Base-by-base conservation (phyloP, 2,888 invertebrate species). In the Caenorhabditis panamensis region DNA sequence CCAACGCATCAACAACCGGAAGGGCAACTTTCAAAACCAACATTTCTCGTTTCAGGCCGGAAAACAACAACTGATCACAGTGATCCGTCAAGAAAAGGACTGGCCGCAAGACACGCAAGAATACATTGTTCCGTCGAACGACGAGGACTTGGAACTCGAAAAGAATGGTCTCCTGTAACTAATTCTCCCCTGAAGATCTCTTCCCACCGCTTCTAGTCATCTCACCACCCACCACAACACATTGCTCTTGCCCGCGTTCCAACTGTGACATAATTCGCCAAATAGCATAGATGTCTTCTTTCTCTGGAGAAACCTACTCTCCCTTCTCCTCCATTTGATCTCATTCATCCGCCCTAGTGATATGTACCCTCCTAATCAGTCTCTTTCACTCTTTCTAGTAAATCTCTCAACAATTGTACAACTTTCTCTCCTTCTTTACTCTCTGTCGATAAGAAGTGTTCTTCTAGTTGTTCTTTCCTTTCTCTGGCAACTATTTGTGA, bases 41-140 rank as follows among this genome's bases (percentile, higher is more conserved):
- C 47, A 18, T 49, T 9, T 2, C 20, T 28, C n/a, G 1, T 63
- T 78, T 18, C 63, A 79, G 79, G 81, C 81, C 18, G 59, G 58
- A n/a, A 81, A 77, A 5, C 72, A 72, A 41, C 81, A 69, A 41
- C 51, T 81, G 20, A 81, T 81, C 24, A 77, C 81, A 1, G 81
- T 81, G n/a, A 77, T 77, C 36, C 80, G 76, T 1, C 53, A 61
- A 18, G 80, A 80, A 1, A 80, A 71, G 16, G 80, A 80, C 26
- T 71, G 62, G 56, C 76, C 76, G 13, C 20, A 31, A 18, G 24
- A 44, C 47, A 11, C 41, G 20, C 64, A 63, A 26, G 79, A 79
- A 20, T 79, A 79, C 62, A 76, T 76, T 5, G 67, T 75, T 37
- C 53, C 66, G 26, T 18, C 49, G 13, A 63, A 64, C 22, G 66